These are phyloP conservation scores for Enoplosus armatus DNA, from an alignment of 2,797 vertebrate species.

Conservation along the genomic window DNA sequence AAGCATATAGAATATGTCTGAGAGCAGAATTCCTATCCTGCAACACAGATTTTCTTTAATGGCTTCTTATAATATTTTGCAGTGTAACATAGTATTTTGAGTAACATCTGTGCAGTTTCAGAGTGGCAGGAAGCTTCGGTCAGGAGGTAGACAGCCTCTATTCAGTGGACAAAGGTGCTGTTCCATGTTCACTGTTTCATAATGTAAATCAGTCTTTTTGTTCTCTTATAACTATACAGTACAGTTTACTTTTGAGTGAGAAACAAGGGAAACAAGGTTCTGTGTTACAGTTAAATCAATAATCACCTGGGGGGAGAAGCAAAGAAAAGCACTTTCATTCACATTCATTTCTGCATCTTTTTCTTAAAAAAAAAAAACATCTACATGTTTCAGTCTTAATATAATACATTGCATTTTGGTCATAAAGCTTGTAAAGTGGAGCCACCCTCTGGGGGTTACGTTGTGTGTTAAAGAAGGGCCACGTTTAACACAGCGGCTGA, in stretches of 20 bases:
- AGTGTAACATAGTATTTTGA: too few relatives aligned
- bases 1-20: not conserved
- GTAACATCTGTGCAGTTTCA: too few relatives aligned
- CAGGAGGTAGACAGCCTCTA: too few relatives aligned
- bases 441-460: constrained; percentile 13
- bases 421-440: too few relatives aligned
- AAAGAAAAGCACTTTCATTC: too few relatives aligned
- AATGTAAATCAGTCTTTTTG: not conserved
- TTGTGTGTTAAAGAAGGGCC: constrained; percentile 25
- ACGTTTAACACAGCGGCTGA: constrained; percentile 36
- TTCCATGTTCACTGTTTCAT: not conserved
- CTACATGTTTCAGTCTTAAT: not conserved
- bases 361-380: too few relatives aligned
- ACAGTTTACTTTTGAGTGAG: not conserved
- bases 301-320: too few relatives aligned
- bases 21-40: not conserved
- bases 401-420: constrained; percentile 1
- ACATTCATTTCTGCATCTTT: not conserved
- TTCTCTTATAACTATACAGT: not conserved
- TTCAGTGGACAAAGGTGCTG: too few relatives aligned
- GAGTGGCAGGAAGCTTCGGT: too few relatives aligned
- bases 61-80: not conserved
- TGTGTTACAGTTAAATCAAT: not conserved
- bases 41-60: not conserved
- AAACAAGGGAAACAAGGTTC: not conserved